Evolutionary conservation across 2,797 vertebrate species (phyloP), one percentile per base, ranked within the genome.

Genomic region (Pterois miles): DNA sequence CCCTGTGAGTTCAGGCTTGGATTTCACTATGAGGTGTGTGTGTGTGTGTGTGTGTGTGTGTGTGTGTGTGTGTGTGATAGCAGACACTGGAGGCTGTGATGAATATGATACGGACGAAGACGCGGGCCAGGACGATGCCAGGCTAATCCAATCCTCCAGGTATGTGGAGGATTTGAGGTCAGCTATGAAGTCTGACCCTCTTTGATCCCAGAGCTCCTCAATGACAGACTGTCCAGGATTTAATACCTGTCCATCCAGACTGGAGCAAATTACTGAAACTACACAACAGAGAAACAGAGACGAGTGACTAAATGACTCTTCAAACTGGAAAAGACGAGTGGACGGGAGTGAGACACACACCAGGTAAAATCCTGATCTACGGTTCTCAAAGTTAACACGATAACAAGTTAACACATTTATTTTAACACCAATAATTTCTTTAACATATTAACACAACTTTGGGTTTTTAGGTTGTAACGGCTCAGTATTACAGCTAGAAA

Each of bases 71-170:
- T 22, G 31, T 7, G 29, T 10, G 3, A 8, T 40, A 40, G 38
- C 8, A 31, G 63, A 31, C 10, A 31, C 36, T 38, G 33, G 59
- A 29, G 40, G 38, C 25, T 64, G 62, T 29, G 62, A 46, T 31
- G 3, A 48, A 64, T 8, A 12, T n/a, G 43, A 65, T 31, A 48
- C 9, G 27, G 43, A 38, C 0, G 13, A 8, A 8, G 43, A 65
- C 33, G 8, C 12, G 27, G 70, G 71, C 63, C 54, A 48, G 57
- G 53, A 50, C 38, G n/a, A 63, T 81, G 68, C 46, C 58, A 48
- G 58, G 65, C 59, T 83, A 76, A 86, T 79, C 85, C 70, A 8
- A 71, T 76, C 78, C 59, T 46, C 36, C 48, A 83, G 78, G 77
- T 75, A 71, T 80, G 62, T 29, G 57, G 57, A 65, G 60, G 76